These are phyloP conservation scores for Saxidomus purpurata DNA, from an alignment of 1,140 invertebrate genomes.

Conservation along the genomic window DNA sequence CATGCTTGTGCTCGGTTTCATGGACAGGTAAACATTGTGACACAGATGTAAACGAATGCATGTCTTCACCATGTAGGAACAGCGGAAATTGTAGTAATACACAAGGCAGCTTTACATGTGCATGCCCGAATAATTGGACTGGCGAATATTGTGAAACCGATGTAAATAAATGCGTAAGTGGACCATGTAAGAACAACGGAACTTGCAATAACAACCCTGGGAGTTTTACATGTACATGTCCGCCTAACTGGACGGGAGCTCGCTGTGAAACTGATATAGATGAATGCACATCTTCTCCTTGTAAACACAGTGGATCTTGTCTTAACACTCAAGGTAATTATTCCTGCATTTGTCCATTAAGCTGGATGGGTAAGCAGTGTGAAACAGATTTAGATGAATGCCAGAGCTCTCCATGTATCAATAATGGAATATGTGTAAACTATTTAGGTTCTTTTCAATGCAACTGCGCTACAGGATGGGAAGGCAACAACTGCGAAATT, in stretches of 20 bases:
- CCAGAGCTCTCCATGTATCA: not conserved
- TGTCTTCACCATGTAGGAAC: not conserved
- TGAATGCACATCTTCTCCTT: not conserved
- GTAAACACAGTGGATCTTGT: conserved; percentile 47
- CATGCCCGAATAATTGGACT: too few relatives aligned
- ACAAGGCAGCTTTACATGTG: not conserved
- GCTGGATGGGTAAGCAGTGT: conserved; percentile 58
- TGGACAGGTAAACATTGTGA: not conserved
- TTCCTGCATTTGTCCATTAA: conserved; percentile 49
- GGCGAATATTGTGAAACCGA: too few relatives aligned
- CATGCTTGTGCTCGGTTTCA: not conserved
- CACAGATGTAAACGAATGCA: not conserved
- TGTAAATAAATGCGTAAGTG: too few relatives aligned
- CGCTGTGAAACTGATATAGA: too few relatives aligned
- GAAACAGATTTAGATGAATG: conserved; percentile 38
- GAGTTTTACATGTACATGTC: too few relatives aligned
- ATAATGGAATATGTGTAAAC: conserved; percentile 47
- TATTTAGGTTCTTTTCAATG: conserved; percentile 40
- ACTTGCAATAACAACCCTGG: too few relatives aligned
- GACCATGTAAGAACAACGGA: too few relatives aligned
- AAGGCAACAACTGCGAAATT: not conserved
- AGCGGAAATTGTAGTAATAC: not conserved
- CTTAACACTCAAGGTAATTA: conserved; percentile 33
- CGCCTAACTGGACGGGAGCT: too few relatives aligned
- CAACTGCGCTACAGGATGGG: conserved; percentile 73